These are phyloP conservation scores for human (Homo sapiens) DNA, from an alignment of 2,113 vertebrate species.

Conservation along the genomic window DNA sequence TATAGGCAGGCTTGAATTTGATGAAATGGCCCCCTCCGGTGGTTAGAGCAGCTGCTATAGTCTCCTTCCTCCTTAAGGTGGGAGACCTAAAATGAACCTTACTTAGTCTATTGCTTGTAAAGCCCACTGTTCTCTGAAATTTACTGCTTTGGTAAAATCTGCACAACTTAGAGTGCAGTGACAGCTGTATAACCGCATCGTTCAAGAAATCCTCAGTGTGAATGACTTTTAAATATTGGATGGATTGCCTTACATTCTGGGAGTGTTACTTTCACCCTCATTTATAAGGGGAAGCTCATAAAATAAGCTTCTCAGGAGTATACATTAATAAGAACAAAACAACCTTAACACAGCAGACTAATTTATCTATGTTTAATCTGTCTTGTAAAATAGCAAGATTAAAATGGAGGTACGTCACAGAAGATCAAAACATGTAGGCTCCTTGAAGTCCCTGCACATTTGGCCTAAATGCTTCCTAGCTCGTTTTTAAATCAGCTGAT, in stretches of 20 bases:
- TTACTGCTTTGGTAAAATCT: neutral
- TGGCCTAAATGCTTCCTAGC: slow-evolving; percentile 50
- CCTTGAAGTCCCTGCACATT: neutral
- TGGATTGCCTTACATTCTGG: neutral
- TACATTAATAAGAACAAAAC: neutral
- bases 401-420: neutral
- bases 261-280: neutral
- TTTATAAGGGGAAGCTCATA: neutral
- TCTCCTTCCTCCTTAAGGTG: neutral
- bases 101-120: neutral
- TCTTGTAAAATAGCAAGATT: neutral
- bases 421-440: slow-evolving; percentile 28
- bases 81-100: neutral
- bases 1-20: neutral
- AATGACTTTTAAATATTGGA: neutral
- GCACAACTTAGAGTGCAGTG: neutral
- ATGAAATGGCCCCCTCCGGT: slow-evolving; percentile 19
- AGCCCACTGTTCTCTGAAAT: neutral
- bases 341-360: neutral
- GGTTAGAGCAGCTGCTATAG: neutral
- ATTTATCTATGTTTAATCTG: neutral
- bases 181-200: neutral
- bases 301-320: neutral
- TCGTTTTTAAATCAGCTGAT: slow-evolving; percentile 63
- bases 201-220: neutral